Percentiles rank a stretch among this genome's conserved stretches.
Conservation (phyloP, 2,888 invertebrate genomes). For the Cerastis leucographa region DNA sequence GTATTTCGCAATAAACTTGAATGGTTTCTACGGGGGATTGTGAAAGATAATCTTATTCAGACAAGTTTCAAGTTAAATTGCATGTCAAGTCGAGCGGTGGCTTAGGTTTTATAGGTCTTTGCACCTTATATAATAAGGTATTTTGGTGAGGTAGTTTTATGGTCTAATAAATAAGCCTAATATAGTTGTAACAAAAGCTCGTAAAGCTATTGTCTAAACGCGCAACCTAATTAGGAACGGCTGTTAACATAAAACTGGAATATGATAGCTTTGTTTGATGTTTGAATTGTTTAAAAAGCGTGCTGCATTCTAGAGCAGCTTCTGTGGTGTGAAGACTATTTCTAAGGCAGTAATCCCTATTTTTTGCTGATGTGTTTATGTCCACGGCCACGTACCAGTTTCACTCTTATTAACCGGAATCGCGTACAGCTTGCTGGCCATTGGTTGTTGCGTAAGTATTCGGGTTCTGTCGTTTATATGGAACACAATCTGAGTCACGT, state of each 20-base stretch:
- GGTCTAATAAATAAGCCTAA: conserved; percentile 40
- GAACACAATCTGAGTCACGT: conserved; percentile 89
- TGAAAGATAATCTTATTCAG: conserved; percentile 63
- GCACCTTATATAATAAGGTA: conserved; percentile 15
- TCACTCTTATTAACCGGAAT: conserved; percentile 84
- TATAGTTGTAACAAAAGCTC: conserved; percentile 64
- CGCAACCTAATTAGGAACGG: conserved; percentile 54
- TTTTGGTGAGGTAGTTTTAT: conserved; percentile 39
- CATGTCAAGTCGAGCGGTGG: conserved; percentile 15
- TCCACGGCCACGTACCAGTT: conserved; percentile 78
- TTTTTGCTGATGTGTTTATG: conserved; percentile 68
- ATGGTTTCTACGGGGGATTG: conserved; percentile 57
- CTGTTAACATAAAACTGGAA: conserved; percentile 41
- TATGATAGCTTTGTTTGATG: conserved; percentile 53
- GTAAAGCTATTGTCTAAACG: conserved; percentile 58
- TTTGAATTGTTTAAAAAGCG: conserved; percentile 46
- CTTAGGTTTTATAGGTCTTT: conserved; percentile 27
- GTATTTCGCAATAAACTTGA: conserved; percentile 43
- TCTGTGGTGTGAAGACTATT: conserved; percentile 58
- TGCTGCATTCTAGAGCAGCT: conserved; percentile 25
- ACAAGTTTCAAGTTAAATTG: conserved; percentile 34
- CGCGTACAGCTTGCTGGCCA: conserved; percentile 71
- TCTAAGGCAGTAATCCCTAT: conserved; percentile 61
- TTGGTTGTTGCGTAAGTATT: conserved; percentile 72
- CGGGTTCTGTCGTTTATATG: conserved; percentile 83